These are phyloP conservation scores for Barypeithes pellucidus DNA, from an alignment of 2,888 invertebrate species.

Conservation along the genomic window DNA sequence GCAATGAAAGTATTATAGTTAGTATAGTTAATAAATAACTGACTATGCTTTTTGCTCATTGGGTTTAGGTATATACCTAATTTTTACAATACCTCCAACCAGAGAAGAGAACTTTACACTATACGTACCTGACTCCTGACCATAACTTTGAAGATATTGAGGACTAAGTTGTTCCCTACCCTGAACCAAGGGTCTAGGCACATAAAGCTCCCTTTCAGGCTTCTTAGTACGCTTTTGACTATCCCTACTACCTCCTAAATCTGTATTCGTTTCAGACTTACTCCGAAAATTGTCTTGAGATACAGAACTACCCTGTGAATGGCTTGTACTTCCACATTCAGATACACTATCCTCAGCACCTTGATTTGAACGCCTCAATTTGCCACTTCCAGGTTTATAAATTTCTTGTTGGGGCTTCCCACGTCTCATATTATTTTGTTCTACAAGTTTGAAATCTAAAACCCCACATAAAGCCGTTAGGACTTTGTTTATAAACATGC, in stretches of 20 bases:
- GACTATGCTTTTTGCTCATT: not conserved
- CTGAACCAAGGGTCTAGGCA: constrained; percentile 66
- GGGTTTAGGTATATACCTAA: too few relatives aligned
- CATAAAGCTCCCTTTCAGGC: constrained; percentile 74
- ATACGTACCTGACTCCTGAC: constrained; percentile 41
- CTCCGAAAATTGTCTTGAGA: constrained; percentile 36
- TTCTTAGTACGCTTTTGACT: constrained; percentile 65
- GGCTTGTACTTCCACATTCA: constrained; percentile 30
- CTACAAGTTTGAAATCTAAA: constrained; percentile 56
- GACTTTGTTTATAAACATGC: constrained; percentile 62
- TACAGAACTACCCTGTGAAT: constrained; percentile 3
- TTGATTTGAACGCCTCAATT: constrained; percentile 79
- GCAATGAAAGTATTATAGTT: constrained; percentile 20
- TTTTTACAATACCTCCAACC: not conserved
- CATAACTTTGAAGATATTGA: constrained; percentile 54
- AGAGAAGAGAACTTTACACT: constrained; percentile 19
- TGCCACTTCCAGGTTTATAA: constrained; percentile 85
- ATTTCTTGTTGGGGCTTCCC: constrained; percentile 80
- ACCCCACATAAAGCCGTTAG: constrained; percentile 38
- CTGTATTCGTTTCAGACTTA: constrained; percentile 58
- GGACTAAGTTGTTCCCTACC: constrained; percentile 43
- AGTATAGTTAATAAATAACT: not conserved
- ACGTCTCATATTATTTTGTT: constrained; percentile 70
- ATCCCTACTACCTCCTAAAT: constrained; percentile 48
- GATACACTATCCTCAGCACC: constrained; percentile 75